Percentiles rank a stretch among this genome's conserved stretches.
Conservation (phyloP, 2,797 vertebrate species). For the Gallinago stenura region DNA sequence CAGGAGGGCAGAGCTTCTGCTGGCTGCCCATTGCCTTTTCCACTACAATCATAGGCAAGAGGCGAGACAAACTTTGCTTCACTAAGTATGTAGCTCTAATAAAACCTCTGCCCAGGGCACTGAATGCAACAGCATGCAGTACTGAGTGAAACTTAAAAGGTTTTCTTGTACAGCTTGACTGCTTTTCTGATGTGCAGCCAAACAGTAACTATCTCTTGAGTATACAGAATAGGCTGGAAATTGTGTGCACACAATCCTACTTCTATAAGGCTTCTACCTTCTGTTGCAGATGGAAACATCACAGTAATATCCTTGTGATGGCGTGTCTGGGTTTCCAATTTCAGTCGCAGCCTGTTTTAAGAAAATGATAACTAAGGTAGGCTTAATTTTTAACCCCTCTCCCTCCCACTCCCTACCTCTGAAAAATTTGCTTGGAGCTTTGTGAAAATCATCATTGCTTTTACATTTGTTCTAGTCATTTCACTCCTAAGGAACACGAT, state of each 20-base stretch:
- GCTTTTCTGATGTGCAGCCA: neutral
- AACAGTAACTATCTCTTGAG: neutral
- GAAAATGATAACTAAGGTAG: neutral
- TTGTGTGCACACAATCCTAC: neutral
- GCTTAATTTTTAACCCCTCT: neutral
- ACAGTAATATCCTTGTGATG: neutral
- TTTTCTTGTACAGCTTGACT: neutral
- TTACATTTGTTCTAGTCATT: neutral
- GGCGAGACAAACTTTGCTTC: neutral
- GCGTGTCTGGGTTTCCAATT: neutral
- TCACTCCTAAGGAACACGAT: neutral
- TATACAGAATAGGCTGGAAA: neutral
- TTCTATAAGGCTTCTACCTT: neutral
- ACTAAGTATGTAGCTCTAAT: neutral
- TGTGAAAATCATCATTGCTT: neutral
- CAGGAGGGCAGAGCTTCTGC: neutral
- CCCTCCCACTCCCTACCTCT: neutral
- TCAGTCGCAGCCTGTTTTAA: neutral
- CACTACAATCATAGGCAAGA: neutral
- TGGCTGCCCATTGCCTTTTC: neutral
- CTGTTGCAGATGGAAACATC: neutral
- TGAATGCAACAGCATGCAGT: neutral
- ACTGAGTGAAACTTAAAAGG: neutral
- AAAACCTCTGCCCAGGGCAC: neutral
- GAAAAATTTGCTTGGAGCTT: neutral